Base-by-base conservation (phyloP, 2,888 invertebrate genomes). In the Drosophila kuntzei region DNA sequence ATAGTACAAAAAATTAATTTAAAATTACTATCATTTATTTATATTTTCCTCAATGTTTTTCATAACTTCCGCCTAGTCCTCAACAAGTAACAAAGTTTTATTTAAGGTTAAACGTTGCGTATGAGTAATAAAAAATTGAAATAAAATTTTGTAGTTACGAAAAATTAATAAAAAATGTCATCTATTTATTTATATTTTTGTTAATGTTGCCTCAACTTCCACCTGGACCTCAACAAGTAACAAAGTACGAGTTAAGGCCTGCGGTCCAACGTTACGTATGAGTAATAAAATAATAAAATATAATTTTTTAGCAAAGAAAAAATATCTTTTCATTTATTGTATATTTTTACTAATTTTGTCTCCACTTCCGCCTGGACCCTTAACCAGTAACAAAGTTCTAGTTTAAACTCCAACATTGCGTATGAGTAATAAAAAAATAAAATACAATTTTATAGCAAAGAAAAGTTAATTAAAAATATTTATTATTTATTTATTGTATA, bases 221-320 rank as follows among this genome's bases (percentile, higher is more conserved):
- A 29, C 53, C 25, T 32, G 22, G 55, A 5, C 73, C 51, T 68
- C 71, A 80, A 65, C 69, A 77, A 75, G 74, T 82, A 70, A 47
- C 22, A 4, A 36, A 27, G 7, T 9, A 29, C 7, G 11, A n/a
- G 43, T 12, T 27, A 46, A 39, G 36, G 22, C 14, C 11, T 57
- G 68, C n/a, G n/a, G n/a, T n/a, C n/a, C n/a, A n/a, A n/a, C n/a
- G n/a, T n/a, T n/a, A n/a, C n/a, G n/a, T n/a, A n/a, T n/a, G n/a
- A n/a, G n/a, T n/a, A n/a, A n/a, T n/a, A n/a, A 27, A 27, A 27
- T 4, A 27, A 12, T 27, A n/a, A 27, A 8, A 27, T 3, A n/a
- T 12, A 3, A 14, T 36, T 36, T 7, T 14, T 2, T 34, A n/a
- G n/a, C 16, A 3, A 32, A 3, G 8, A 32, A 36, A 36, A 14